These are phyloP conservation scores for Triplophysa tibetana DNA, from an alignment of 2,113 vertebrate species.

Conservation along the genomic window DNA sequence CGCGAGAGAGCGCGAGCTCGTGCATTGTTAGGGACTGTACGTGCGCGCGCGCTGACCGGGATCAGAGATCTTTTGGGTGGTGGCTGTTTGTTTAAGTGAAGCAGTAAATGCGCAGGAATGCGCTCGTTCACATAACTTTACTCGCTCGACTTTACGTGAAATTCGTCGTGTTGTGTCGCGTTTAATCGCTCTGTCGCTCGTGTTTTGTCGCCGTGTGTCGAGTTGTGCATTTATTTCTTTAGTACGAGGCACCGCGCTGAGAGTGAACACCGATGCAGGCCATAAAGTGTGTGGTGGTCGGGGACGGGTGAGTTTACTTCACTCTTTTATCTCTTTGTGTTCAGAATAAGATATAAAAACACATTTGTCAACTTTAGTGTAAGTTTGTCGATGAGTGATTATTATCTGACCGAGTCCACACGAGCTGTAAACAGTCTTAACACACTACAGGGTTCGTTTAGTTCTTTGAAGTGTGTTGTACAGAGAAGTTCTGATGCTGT, in stretches of 20 bases:
- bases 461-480: no score
- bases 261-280: conserved; percentile 82
- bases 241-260: conserved; percentile 51
- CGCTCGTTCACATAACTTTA: not conserved
- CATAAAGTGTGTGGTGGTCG: conserved; percentile 97
- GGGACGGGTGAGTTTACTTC: conserved; percentile 85
- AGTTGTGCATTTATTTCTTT: conserved; percentile 11
- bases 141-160: not conserved
- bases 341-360: no score
- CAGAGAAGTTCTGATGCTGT: no score
- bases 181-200: not conserved
- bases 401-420: no score
- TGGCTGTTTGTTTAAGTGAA: conserved; percentile 52
- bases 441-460: no score
- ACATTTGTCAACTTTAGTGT: no score
- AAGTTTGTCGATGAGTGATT: no score
- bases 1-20: conserved; percentile 1
- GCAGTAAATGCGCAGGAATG: not conserved
- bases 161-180: not conserved
- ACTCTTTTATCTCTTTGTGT: no score
- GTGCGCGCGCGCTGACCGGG: conserved; percentile 1
- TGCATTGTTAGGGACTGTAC: conserved; percentile 29
- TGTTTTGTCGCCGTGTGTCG: not conserved
- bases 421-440: no score
- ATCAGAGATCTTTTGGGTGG: conserved; percentile 48